Evolutionary conservation across 2,797 vertebrate species (phyloP).

Genomic region (Danio tinwini): DNA sequence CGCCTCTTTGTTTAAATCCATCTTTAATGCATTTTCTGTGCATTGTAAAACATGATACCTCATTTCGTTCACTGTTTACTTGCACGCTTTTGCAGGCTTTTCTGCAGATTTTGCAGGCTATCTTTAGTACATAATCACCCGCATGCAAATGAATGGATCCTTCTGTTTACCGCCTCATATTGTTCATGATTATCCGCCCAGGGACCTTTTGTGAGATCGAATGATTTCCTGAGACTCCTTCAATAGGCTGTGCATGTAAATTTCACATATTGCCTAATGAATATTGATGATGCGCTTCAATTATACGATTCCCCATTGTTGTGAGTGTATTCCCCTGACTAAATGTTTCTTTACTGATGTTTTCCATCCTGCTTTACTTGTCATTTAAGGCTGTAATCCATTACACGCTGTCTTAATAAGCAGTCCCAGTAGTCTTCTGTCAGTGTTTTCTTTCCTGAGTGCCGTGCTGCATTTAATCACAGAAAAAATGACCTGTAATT

Average conservation of each 20-base stretch:
- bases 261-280: conserved; percentile 59
- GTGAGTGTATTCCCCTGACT: conserved; percentile 29
- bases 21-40: background rate
- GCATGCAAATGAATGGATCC: conserved; percentile 20
- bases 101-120: conserved; percentile 14
- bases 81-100: no score
- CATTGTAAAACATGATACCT: background rate
- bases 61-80: conserved; percentile 32
- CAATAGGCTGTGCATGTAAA: conserved; percentile 55
- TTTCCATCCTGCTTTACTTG: conserved; percentile 13
- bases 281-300: conserved; percentile 57
- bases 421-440: background rate
- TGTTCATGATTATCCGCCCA: conserved; percentile 24
- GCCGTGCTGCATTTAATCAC: background rate
- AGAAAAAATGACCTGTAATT: background rate
- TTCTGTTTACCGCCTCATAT: conserved; percentile 23
- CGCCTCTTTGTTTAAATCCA: background rate
- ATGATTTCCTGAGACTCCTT: conserved; percentile 25
- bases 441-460: background rate
- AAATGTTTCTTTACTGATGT: conserved; percentile 37
- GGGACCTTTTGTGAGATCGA: conserved; percentile 23
- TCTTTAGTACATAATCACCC: conserved; percentile 13
- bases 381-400: conserved; percentile 17
- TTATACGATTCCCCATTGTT: conserved; percentile 11
- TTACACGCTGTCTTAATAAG: conserved; percentile 20